These are phyloP conservation scores for Clarias magur DNA, from an alignment of 2,113 vertebrate genomes.

Conservation along the genomic window DNA sequence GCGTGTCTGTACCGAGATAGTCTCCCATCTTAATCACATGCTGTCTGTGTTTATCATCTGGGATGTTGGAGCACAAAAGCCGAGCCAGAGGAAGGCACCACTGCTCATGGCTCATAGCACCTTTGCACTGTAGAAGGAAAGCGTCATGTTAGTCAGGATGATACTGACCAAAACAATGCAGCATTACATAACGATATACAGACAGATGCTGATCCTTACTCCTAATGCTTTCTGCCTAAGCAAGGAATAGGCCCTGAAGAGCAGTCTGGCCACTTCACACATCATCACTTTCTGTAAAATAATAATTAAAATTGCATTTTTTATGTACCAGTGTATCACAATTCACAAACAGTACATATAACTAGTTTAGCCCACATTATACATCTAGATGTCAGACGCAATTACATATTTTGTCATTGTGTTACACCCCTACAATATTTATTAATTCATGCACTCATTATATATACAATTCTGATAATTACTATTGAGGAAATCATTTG, in stretches of 20 bases:
- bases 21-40: constrained; percentile 1
- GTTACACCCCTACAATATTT: not conserved
- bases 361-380: too few relatives aligned
- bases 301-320: too few relatives aligned
- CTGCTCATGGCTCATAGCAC: too few relatives aligned
- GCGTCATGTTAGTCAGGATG: not conserved
- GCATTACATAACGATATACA: not conserved
- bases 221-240: not conserved
- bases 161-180: not conserved
- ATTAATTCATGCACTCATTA: not conserved
- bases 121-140: not conserved
- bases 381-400: not conserved
- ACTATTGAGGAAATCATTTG: not conserved
- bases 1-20: not conserved
- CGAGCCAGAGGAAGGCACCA: not conserved
- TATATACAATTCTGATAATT: not conserved
- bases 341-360: not conserved
- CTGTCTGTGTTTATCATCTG: not conserved
- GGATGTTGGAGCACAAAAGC: not conserved
- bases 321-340: too few relatives aligned
- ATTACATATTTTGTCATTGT: not conserved
- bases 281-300: not conserved
- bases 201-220: not conserved
- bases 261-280: not conserved
- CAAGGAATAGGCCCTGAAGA: not conserved